A percentile compares a stretch with the other conserved stretches of the same genome.
Conservation (phyloP, 2,113 vertebrate genomes). For the Pachycephala philippinensis region DNA sequence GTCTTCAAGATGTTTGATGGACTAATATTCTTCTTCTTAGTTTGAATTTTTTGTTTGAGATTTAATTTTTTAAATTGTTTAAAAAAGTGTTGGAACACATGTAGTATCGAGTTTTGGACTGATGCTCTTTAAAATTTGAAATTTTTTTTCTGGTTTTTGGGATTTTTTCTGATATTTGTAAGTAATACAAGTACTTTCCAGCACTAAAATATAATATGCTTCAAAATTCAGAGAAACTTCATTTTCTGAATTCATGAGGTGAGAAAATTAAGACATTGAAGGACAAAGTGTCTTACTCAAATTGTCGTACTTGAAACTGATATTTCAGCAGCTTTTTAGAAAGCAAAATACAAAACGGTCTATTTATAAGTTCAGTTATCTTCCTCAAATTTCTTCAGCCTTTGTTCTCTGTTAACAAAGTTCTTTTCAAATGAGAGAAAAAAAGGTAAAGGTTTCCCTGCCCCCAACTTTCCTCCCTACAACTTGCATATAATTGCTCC, state of each 20-base stretch:
- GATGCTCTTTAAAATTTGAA: background rate
- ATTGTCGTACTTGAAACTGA: fast-evolving
- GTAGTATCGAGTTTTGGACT: background rate
- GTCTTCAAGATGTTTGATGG: background rate
- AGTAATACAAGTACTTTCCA: background rate
- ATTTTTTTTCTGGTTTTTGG: too few relatives aligned
- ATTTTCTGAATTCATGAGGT: background rate
- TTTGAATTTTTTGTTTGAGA: background rate
- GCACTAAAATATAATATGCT: background rate
- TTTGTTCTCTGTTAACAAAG: background rate
- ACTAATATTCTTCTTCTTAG: background rate
- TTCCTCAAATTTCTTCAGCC: background rate
- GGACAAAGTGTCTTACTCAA: background rate
- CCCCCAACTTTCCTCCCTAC: background rate
- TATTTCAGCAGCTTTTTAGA: background rate
- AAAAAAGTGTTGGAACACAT: background rate
- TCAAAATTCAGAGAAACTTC: background rate
- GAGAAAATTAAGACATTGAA: background rate
- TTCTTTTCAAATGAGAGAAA: background rate
- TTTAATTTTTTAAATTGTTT: background rate
- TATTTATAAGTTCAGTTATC: background rate
- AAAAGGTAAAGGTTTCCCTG: background rate
- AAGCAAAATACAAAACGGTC: background rate
- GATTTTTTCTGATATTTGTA: background rate
- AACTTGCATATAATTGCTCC: background rate